These are phyloP conservation scores for Poecile montanus DNA, from an alignment of 2,797 vertebrate species.

Conservation along the genomic window DNA sequence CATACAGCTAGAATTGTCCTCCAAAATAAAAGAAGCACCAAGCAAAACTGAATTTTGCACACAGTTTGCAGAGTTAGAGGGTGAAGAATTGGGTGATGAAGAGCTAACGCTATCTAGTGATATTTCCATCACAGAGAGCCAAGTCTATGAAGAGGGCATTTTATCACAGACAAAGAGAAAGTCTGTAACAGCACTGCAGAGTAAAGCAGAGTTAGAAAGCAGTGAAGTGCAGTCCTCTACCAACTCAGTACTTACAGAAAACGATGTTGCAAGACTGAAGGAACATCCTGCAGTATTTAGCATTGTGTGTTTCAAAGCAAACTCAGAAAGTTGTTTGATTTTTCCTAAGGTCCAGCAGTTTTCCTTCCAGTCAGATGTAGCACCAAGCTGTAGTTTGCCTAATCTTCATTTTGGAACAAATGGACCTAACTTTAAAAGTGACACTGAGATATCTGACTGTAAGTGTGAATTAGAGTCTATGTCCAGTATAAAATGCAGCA, in stretches of 20 bases:
- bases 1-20: neutral
- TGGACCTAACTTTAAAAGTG: neutral
- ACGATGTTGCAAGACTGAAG: neutral
- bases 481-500: neutral
- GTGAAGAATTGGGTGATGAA: neutral
- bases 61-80: neutral
- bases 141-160: neutral
- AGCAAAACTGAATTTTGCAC: neutral
- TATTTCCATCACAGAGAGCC: neutral
- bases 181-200: neutral
- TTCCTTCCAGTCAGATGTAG: slow-evolving; percentile 8
- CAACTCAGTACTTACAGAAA: neutral
- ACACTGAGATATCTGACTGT: neutral
- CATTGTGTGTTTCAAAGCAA: slow-evolving; percentile 51
- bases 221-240: neutral
- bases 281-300: neutral
- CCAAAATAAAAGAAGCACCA: neutral
- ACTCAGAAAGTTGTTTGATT: slow-evolving; percentile 67
- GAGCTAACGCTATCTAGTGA: neutral
- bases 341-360: neutral
- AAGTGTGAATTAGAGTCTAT: slow-evolving; percentile 22
- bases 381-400: slow-evolving; percentile 65
- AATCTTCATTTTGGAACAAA: slow-evolving; percentile 47
- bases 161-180: neutral
- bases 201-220: neutral